Evolutionary conservation across 2,888 invertebrate species (phyloP).

Genomic region (Argyra leucocephala): DNA sequence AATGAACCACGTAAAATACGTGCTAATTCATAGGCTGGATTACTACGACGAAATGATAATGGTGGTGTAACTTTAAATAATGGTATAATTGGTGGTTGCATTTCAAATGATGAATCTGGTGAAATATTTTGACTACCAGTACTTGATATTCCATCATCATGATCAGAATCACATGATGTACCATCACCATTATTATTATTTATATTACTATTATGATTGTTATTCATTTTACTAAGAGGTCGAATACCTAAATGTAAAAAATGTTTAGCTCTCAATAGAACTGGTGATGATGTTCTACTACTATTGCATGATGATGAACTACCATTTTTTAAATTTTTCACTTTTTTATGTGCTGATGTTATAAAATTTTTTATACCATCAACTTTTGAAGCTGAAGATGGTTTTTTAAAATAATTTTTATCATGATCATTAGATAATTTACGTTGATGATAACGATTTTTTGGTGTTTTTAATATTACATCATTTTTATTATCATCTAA

Average conservation of each 20-base stretch:
- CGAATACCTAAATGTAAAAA: slow-evolving; percentile 26
- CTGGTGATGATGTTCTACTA: slow-evolving; percentile 30
- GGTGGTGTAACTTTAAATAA: slow-evolving; percentile 41
- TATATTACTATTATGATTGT: slow-evolving; percentile 25
- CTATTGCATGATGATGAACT: slow-evolving; percentile 22
- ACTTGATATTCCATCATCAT: slow-evolving; percentile 31
- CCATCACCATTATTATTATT: neutral
- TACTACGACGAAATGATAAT: slow-evolving; percentile 25
- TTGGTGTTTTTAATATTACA: slow-evolving; percentile 18
- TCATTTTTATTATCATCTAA: slow-evolving; percentile 26
- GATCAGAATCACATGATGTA: slow-evolving; percentile 23
- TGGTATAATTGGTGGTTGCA: slow-evolving; percentile 39
- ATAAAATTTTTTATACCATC: slow-evolving; percentile 31
- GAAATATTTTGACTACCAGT: slow-evolving; percentile 31
- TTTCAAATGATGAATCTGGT: slow-evolving; percentile 37
- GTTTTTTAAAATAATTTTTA: slow-evolving; percentile 24
- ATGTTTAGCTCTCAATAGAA: slow-evolving; percentile 27
- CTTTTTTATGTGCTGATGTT: slow-evolving; percentile 29
- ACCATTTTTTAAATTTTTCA: slow-evolving; percentile 14
- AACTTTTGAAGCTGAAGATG: slow-evolving; percentile 23
- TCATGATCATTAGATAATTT: slow-evolving; percentile 27
- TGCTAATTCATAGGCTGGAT: slow-evolving; percentile 36
- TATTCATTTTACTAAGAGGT: slow-evolving; percentile 22
- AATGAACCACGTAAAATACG: slow-evolving; percentile 29
- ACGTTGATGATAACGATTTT: slow-evolving; percentile 26